Evolutionary conservation across 2,797 vertebrate species (phyloP).

Genomic region (Hydrocynus forskahlii): DNA sequence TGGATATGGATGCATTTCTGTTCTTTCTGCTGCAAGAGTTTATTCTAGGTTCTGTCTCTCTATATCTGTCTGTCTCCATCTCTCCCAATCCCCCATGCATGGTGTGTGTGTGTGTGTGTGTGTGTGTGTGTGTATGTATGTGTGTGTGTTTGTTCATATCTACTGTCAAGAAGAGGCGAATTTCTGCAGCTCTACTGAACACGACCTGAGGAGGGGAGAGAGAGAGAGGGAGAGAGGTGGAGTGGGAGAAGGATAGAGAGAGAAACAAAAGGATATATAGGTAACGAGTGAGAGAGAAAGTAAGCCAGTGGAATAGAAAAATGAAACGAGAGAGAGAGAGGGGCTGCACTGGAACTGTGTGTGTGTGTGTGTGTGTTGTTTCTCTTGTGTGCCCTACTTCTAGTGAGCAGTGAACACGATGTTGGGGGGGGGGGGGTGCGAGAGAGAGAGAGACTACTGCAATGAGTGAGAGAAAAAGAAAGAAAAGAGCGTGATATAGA

Average conservation of each 20-base stretch:
- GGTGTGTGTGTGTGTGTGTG: conserved; percentile 23
- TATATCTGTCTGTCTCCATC: no score
- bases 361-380: background rate
- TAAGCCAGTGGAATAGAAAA: no score
- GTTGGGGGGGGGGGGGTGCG: background rate
- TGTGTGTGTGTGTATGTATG: conserved; percentile 29
- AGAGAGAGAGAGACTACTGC: background rate
- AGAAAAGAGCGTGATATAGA: no score
- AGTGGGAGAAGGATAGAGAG: no score
- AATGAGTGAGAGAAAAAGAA: no score
- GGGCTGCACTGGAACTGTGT: background rate
- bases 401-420: background rate
- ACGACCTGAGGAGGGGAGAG: background rate
- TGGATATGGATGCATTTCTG: conserved; percentile 24
- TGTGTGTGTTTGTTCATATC: conserved; percentile 25
- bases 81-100: no score
- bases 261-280: background rate
- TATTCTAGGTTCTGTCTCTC: no score
- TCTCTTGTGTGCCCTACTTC: conserved; percentile 31
- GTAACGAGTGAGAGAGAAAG: background rate
- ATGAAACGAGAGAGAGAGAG: background rate
- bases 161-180: background rate
- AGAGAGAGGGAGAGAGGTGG: background rate
- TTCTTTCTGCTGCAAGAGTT: no score
- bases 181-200: conserved; percentile 4